Evolutionary conservation across 2,888 invertebrate genomes (phyloP), one percentile per base, ranked within the genome.

Genomic region (Drosophila leonis): DNA sequence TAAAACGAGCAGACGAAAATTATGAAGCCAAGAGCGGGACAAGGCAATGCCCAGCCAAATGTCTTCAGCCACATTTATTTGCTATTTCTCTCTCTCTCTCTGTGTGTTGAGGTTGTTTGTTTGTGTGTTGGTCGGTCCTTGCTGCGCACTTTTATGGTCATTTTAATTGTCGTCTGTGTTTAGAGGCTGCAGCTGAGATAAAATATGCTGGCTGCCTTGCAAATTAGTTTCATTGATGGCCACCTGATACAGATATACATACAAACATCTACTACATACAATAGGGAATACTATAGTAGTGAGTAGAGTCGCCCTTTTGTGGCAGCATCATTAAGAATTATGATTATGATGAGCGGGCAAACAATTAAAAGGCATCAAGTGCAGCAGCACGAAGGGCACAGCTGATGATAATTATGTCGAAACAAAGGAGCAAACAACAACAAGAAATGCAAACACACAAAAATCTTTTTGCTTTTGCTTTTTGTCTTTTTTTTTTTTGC

Each of bases 271-370:
- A 29, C 4, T 31, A 20, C 8, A 13, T 0, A 51, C 6, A 48
- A 46, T 46, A 9, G 10, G n/a, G 0, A 48, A 48, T n/a, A n/a
- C 9, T 51, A 13, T 44, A 46, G 20, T 12, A 24, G 44, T 44
- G 24, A 6, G 52, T 9, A 8, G 52, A 24, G 27, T 12, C 37
- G n/a, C 24, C 12, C 12, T 49, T 48, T 31, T 76, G 59, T 64
- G 68, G 61, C 64, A 65, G 44, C 75, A 65, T 83, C 90, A 85
- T 84, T 80, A 88, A 82, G 79, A 84, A 88, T 84, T 90, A 82
- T 85, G 90, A 77, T 83, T 80, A 84, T 69, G 70, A 70, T 54
- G 55, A 85, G 69, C 51, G 52, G 70, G 76, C 65, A 75, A 89
- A 83, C 87, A 83, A 83, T 83, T 83, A 89, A 84, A 86, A 83